Evolutionary conservation across 2,113 vertebrate genomes (phyloP), one percentile per base, ranked within the genome.

Genomic region (Pipa parva): DNA sequence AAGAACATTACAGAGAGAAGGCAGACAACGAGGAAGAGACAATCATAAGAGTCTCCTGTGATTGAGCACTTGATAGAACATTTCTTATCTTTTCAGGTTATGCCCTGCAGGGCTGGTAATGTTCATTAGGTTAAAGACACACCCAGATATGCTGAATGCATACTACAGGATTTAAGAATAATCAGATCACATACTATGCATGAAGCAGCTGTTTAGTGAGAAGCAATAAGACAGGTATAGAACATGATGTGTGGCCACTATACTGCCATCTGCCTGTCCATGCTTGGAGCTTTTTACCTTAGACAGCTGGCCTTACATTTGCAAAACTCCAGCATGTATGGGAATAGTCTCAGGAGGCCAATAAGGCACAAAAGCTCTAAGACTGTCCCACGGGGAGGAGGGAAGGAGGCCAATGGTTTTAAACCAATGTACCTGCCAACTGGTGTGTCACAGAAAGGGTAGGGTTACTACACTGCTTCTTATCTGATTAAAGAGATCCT

Each of bases 401-500:
- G 63, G 64, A 57, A 55, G 74, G 87, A 84, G 80, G 76, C 83
- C 83, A 75, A 76, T 74, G 74, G 83, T 81, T 84, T 74, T 39
- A 64, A 63, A 75, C 80, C 77, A 75, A 82, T 80, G 76, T 92
- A 92, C 90, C 90, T 93, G 90, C 93, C 92, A 94, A 93, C 86
- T 93, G 89, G 85, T 91, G 87, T 91, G 90, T 90, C 90, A 92
- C 88, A 86, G 87, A 84, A 75, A 45, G 74, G 81, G 84, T 91
- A 82, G 83, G 82, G 80, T 91, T 90, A 90, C 89, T 73, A 74
- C 68, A 74, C 62, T 0, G 76, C 73, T 83, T 86, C 87, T 90
- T 89, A 89, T 91, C 87, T 79, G 81, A 83, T 92, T 92, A 93
- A 91, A 90, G 77, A 84, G 78, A 85, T 77, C 75, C 85, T 88